phyloP scores from a whole-genome alignment of 2,888 invertebrate genomes.

The Caenorhabditis japonica region DNA sequence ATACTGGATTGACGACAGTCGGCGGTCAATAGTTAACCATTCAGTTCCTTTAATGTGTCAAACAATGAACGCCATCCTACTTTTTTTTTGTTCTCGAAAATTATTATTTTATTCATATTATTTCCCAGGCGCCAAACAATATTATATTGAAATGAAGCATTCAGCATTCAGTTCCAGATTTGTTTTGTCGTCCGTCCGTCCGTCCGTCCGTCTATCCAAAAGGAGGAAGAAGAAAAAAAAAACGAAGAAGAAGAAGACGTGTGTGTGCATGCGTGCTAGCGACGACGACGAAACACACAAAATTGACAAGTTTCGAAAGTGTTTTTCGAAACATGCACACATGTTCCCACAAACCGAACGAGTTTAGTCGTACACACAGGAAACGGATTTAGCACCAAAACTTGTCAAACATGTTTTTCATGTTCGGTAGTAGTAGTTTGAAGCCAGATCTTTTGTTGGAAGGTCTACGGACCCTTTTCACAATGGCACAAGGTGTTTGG shows the following conservation, averaged over 20 bases:
- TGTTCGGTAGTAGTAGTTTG: slow-evolving; percentile 49
- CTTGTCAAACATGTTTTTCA: slow-evolving; percentile 52
- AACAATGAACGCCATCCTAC: slow-evolving; percentile 11
- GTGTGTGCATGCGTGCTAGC: slow-evolving; percentile 4
- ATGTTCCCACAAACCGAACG: slow-evolving; percentile 27
- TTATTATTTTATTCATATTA: slow-evolving; percentile 51
- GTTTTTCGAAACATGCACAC: slow-evolving; percentile 51
- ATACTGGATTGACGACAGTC: too few relatives aligned
- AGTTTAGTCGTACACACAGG: slow-evolving; percentile 51
- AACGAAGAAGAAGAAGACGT: slow-evolving; percentile 37
- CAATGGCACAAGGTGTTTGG: too few relatives aligned
- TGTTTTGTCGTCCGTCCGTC: slow-evolving; percentile 18
- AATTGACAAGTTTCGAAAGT: slow-evolving; percentile 54
- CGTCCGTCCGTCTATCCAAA: slow-evolving; percentile 4
- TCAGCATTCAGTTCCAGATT: slow-evolving; percentile 52
- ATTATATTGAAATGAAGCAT: slow-evolving; percentile 47
- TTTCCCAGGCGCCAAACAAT: slow-evolving; percentile 38
- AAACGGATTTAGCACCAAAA: slow-evolving; percentile 51
- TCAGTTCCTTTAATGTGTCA: slow-evolving; percentile 3
- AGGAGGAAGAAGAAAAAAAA: slow-evolving; percentile 11
- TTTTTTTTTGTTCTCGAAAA: slow-evolving; percentile 25
- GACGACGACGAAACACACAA: slow-evolving; percentile 50
- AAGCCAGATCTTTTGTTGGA: slow-evolving; percentile 44
- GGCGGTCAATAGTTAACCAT: neutral
- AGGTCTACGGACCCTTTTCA: too few relatives aligned